A percentile compares a stretch with the other conserved stretches of the same genome.
Evolutionary conservation across 2,888 invertebrate species (phyloP).

Genomic region (Lithophane leautieri): DNA sequence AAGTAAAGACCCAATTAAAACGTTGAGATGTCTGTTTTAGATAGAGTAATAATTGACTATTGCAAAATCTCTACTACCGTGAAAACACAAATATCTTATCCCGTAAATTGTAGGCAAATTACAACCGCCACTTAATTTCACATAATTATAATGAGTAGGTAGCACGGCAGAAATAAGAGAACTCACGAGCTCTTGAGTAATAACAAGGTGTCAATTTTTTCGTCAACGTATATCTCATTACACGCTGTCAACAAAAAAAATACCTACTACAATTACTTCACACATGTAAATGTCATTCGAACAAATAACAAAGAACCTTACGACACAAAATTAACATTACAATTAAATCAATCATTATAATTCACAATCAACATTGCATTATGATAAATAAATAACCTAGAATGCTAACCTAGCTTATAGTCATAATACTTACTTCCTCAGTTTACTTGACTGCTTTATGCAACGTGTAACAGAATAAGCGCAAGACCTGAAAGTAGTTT

Average conservation of each 20-base stretch:
- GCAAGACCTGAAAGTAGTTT: too few relatives aligned
- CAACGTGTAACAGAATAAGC: too few relatives aligned
- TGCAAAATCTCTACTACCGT: not conserved
- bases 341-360: slow-evolving; percentile 56
- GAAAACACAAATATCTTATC: not conserved
- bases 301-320: slow-evolving; percentile 46
- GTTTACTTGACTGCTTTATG: slow-evolving; percentile 43
- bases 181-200: not conserved
- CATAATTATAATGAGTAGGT: not conserved
- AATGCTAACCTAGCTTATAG: slow-evolving; percentile 58
- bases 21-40: not conserved
- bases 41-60: not conserved
- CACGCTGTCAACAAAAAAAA: slow-evolving; percentile 4
- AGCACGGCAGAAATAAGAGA: not conserved
- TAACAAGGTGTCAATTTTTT: slow-evolving; percentile 25
- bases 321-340: slow-evolving; percentile 46
- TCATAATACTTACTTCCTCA: slow-evolving; percentile 55
- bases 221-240: slow-evolving; percentile 8
- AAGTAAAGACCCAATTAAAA: not conserved
- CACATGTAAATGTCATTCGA: slow-evolving; percentile 21
- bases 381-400: slow-evolving; percentile 54
- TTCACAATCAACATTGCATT: slow-evolving; percentile 44
- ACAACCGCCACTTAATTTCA: not conserved
- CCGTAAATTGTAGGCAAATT: not conserved
- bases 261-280: slow-evolving; percentile 21